Base-by-base conservation (phyloP, 2,888 invertebrate genomes). In the Rhamnusium bicolor region DNA sequence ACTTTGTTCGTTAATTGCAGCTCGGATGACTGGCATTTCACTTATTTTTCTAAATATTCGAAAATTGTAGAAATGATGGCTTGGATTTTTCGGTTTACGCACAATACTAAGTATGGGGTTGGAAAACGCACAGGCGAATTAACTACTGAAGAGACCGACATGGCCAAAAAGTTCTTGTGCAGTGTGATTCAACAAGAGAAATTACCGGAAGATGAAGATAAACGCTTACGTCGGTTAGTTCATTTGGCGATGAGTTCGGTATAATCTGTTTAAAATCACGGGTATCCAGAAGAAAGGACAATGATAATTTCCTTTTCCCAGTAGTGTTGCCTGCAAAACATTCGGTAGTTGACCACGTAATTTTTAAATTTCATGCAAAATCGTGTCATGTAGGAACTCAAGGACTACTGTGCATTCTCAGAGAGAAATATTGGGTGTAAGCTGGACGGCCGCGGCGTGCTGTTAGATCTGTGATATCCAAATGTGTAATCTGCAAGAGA, bases 371-470 rank as follows among this genome's bases (percentile, higher is more conserved):
- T 4, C 75, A 77, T 56, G 53, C 51, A 24, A 56, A 53, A 51
- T 58, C 65, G 0, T 71, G 60, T 19, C 77, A 77, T 69, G 63
- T 77, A n/a, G 74, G 76, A 12, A 68, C 69, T 49, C 79, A 80
- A 61, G 78, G 75, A 7, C 62, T 80, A 4, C 27, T 75, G 68
- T 73, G 61, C 46, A 68, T 78, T 27, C 53, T 81, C 56, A 60
- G 79, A 2, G 79, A 82, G 62, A 77, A 70, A 53, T 80, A 73
- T 60, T 81, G 76, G 81, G 76, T 80, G 16, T n/a, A 80, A 7
- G 79, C 76, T 19, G 76, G 76, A 8, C 67, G 80, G 53, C 68
- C 75, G 7, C 67, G 80, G 53, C 68, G 78, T 24, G 18, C 71
- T 16, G 68, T 80, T 40, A 61, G 68, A 40, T 56, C 71, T 29